These are phyloP conservation scores for Cebus imitator DNA, from an alignment of 2,113 vertebrate genomes.

Conservation along the genomic window DNA sequence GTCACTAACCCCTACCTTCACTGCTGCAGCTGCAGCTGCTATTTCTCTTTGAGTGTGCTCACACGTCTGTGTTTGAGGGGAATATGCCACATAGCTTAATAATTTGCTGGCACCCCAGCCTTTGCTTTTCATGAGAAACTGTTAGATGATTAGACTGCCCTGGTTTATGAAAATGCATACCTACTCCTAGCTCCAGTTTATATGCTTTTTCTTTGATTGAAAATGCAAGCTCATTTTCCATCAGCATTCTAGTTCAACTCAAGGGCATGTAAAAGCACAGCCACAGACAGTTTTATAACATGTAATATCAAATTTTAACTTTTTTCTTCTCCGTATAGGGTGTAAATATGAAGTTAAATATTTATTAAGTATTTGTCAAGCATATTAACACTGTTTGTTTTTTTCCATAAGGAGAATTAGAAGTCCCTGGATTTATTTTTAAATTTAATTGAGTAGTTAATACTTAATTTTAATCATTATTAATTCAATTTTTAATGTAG, in stretches of 20 bases:
- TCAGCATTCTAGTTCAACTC: constrained; percentile 78
- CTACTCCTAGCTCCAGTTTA: neutral
- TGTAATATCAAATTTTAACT: constrained; percentile 74
- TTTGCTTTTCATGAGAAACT: constrained; percentile 72
- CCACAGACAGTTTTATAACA: constrained; percentile 78
- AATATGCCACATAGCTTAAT: constrained; percentile 57
- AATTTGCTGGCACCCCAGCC: constrained; percentile 57
- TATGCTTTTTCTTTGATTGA: constrained; percentile 77
- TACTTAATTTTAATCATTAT: constrained; percentile 75
- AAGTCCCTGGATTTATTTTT: constrained; percentile 59
- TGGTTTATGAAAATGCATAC: constrained; percentile 54
- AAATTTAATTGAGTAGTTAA: constrained; percentile 70
- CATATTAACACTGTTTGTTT: constrained; percentile 64
- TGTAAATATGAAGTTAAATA: constrained; percentile 66
- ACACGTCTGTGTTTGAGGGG: neutral
- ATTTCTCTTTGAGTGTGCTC: neutral
- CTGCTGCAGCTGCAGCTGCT: neutral
- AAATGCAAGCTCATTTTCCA: constrained; percentile 72
- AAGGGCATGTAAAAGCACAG: constrained; percentile 74
- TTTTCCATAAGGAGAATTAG: constrained; percentile 61
- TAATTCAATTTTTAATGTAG: constrained; percentile 70
- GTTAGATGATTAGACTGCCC: constrained; percentile 70
- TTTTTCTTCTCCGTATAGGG: constrained; percentile 77
- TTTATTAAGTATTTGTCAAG: constrained; percentile 34
- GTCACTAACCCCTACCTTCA: constrained; percentile 28